Evolutionary conservation across 2,797 vertebrate genomes (phyloP).

Genomic region (Monodelphis domestica): DNA sequence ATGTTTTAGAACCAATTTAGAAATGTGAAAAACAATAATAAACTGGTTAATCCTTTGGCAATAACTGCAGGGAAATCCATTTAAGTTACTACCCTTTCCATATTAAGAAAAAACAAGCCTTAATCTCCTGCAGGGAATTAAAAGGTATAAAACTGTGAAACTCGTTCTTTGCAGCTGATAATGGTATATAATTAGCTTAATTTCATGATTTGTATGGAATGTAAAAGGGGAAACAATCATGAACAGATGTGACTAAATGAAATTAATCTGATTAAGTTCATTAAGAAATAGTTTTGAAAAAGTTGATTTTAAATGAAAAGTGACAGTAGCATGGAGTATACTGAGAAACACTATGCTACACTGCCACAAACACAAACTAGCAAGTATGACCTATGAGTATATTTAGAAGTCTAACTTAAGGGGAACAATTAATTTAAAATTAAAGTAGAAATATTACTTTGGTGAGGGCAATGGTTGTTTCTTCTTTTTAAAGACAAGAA

Average conservation of each 20-base stretch:
- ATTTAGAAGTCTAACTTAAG: not conserved
- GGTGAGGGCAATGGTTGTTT: not conserved
- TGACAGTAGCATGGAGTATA: constrained; percentile 75
- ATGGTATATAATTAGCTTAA: constrained; percentile 84
- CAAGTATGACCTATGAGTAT: not conserved
- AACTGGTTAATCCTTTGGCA: constrained; percentile 78
- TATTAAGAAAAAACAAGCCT: constrained; percentile 78
- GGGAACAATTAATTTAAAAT: constrained; percentile 22
- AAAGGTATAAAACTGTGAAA: constrained; percentile 82
- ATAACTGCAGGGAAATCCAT: constrained; percentile 78
- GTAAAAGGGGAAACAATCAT: constrained; percentile 81
- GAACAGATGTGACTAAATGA: constrained; percentile 83
- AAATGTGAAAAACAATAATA: constrained; percentile 79
- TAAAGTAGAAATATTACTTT: constrained; percentile 17
- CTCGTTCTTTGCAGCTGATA: constrained; percentile 81
- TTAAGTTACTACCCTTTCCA: constrained; percentile 77
- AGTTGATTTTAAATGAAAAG: constrained; percentile 85
- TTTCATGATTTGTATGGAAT: constrained; percentile 83
- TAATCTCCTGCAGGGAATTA: constrained; percentile 80
- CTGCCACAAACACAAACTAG: not conserved
- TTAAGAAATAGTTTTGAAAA: constrained; percentile 87
- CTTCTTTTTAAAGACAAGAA: not conserved
- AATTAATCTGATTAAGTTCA: constrained; percentile 85
- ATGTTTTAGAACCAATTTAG: constrained; percentile 78
- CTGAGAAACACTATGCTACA: constrained; percentile 66